phyloP scores from a whole-genome alignment of 2,797 vertebrate genomes.

The Sandelia bainsii region DNA sequence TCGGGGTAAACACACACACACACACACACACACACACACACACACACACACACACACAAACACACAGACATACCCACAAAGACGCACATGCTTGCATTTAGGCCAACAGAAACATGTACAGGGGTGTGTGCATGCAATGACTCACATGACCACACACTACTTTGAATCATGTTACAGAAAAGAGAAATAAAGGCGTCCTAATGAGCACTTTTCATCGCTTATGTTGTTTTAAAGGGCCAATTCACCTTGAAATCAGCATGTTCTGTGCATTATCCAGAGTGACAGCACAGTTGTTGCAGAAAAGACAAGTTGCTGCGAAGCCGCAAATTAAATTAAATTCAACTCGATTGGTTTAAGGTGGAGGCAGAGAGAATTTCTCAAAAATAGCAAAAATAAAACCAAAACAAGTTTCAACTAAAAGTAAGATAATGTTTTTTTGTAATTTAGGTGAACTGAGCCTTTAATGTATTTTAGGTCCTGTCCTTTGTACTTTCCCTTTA shows the following conservation, averaged over 20 bases:
- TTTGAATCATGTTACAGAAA: not conserved
- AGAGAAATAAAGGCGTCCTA: not conserved
- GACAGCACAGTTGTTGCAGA: not conserved
- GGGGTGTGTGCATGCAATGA: not conserved
- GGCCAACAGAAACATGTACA: not conserved
- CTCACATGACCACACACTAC: not conserved
- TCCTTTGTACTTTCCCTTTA: conserved; percentile 56
- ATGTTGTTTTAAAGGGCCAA: not conserved
- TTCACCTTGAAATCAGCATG: not conserved
- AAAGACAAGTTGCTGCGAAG: not conserved
- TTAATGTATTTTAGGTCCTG: conserved; percentile 65
- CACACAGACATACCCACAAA: conserved; percentile 3
- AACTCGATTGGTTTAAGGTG: not conserved
- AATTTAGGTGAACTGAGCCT: not conserved
- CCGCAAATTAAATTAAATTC: not conserved
- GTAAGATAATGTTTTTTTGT: too few species aligned
- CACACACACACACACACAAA: conserved; percentile 30
- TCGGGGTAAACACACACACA: conserved; percentile 22
- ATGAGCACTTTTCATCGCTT: not conserved
- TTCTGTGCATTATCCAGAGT: too few species aligned
- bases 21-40: conserved; percentile 25
- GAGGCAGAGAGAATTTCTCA: not conserved
- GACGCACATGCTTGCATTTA: conserved; percentile 14
- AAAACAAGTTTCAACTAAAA: too few species aligned
- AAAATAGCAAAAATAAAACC: too few species aligned